Percentiles rank a stretch among this genome's conserved stretches.
Evolutionary conservation across 2,888 invertebrate species (phyloP).

Genomic region (Epistrophe eligans): DNA sequence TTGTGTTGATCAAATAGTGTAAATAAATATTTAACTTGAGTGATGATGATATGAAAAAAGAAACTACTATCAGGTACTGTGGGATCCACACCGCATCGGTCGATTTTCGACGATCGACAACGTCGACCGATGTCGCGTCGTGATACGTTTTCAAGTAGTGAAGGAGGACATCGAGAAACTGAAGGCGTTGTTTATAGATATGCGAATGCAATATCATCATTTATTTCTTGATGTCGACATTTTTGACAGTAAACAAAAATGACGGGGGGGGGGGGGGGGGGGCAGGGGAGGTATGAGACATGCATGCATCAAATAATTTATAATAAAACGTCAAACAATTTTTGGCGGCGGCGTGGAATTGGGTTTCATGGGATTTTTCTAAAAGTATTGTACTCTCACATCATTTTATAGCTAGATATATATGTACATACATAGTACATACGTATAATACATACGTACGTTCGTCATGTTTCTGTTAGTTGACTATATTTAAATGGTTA

Average conservation of each 20-base stretch:
- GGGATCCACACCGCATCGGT: neutral
- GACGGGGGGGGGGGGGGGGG: neutral
- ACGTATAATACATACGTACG: no score
- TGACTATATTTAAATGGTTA: neutral
- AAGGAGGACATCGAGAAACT: neutral
- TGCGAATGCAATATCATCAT: slow-evolving; percentile 33
- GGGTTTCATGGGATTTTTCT: neutral
- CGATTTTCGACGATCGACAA: neutral
- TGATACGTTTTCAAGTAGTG: neutral
- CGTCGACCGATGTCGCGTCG: neutral
- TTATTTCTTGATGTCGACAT: slow-evolving; percentile 42
- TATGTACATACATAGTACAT: no score
- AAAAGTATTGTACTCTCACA: neutral
- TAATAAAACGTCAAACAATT: neutral
- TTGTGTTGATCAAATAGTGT: slow-evolving; percentile 51
- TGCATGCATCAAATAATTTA: slow-evolving; percentile 24
- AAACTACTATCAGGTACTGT: neutral
- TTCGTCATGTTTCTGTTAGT: neutral
- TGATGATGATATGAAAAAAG: slow-evolving; percentile 34
- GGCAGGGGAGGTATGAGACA: neutral
- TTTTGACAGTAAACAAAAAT: neutral
- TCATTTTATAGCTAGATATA: neutral
- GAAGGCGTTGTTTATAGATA: slow-evolving; percentile 23
- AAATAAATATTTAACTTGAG: slow-evolving; percentile 52
- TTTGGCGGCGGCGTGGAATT: neutral